Base-by-base conservation (phyloP, 37 sponge, comb jelly and placozoan species). In the Axinella damicornis region DNA sequence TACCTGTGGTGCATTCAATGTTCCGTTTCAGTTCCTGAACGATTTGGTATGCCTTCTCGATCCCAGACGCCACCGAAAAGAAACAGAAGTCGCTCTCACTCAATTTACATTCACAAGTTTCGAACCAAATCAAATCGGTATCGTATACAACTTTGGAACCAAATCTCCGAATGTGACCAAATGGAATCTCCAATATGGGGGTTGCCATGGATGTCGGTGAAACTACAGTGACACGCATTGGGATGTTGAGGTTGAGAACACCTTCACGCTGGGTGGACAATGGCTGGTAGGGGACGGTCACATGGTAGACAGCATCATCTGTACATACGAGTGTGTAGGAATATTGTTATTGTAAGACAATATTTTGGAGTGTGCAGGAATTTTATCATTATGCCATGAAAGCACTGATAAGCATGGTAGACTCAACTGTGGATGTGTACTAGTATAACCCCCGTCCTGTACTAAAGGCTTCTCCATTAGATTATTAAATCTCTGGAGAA, bases 111-210 rank as follows among this genome's bases (percentile, higher is more conserved):
- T 57, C 16, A 74, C 90, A 90, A 0, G 83, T 85, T 57, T 93
- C 93, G 71, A 88, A 85, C 93, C 93, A 93, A 34, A 93, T 28
- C 0, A 93, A 34, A 33, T 80, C 86, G 0, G 32, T 40, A 65
- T 80, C 72, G 59, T 40, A 9, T 0, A 13, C 21, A 14, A 71
- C 62, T 57, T 60, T 35, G 73, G 62, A 84, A 30, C 93, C 93
- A 69, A 87, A 82, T 2, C 93, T 28, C 16, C 93, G 66, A 6
- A 92, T 84, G 14, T 67, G 38, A 0, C 15, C 64, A 54, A 76
- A 88, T 13, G 84, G 75, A n/a, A 92, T 83, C 2, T 69, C 55
- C 46, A 82, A 22, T 35, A 88, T 25, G 19, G 78, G 30, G 27
- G 65, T 22, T 0, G 72, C 55, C 0, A 71, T 72, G 63, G 59